These are phyloP conservation scores for Zygaena filipendulae DNA, from an alignment of 2,888 invertebrate genomes.

Conservation along the genomic window DNA sequence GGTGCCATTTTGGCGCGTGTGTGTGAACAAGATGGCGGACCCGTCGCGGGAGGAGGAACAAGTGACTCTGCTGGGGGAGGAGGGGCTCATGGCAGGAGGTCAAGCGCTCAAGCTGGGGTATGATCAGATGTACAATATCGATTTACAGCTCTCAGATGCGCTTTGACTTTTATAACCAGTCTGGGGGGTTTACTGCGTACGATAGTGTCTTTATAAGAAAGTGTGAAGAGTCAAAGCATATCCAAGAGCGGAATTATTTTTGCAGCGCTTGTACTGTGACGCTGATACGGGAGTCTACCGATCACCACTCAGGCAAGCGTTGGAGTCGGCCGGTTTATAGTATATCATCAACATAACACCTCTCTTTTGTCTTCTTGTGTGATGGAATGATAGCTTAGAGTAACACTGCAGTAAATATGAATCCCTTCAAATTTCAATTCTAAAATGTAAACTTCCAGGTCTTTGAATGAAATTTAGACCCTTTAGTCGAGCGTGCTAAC, in stretches of 20 bases:
- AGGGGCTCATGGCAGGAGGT: slow-evolving; percentile 93
- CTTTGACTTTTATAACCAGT: slow-evolving; percentile 47
- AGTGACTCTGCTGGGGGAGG: slow-evolving; percentile 96
- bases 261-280: slow-evolving; percentile 81
- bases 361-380: slow-evolving; percentile 56
- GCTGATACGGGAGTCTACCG: slow-evolving; percentile 78
- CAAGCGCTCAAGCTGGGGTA: slow-evolving; percentile 99
- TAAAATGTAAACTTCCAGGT: slow-evolving; percentile 35
- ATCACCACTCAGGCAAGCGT: slow-evolving; percentile 83
- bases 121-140: slow-evolving; percentile 56
- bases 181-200: slow-evolving; percentile 1
- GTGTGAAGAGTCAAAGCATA: slow-evolving; percentile 45
- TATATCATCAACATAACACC: slow-evolving; percentile 58
- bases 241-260: slow-evolving; percentile 70
- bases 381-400: slow-evolving; percentile 62
- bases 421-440: slow-evolving; percentile 28
- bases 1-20: slow-evolving; percentile 59
- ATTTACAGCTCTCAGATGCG: slow-evolving; percentile 38
- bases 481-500: slow-evolving; percentile 53
- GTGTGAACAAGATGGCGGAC: slow-evolving; percentile 93
- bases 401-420: slow-evolving; percentile 39
- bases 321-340: slow-evolving; percentile 68
- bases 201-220: slow-evolving; percentile 3
- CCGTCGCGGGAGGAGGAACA: slow-evolving; percentile 96
- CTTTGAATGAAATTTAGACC: slow-evolving; percentile 21